These are phyloP conservation scores for Todus mexicanus DNA, from an alignment of 2,797 vertebrate species.

Conservation along the genomic window DNA sequence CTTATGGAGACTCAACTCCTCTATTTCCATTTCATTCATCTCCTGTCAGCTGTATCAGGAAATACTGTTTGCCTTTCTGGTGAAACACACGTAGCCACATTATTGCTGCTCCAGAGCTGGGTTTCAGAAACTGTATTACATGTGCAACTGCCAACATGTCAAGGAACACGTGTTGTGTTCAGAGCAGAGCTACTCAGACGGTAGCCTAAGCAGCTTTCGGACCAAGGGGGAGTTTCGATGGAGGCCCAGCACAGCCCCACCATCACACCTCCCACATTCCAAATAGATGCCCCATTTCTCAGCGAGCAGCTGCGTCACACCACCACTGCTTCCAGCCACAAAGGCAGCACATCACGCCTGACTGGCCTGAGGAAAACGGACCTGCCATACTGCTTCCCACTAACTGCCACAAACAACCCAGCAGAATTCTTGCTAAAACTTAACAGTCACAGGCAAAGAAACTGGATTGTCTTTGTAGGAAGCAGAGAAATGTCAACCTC, in stretches of 20 bases:
- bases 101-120: not conserved
- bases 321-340: not conserved
- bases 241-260: not conserved
- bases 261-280: not conserved
- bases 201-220: not conserved
- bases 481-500: not conserved
- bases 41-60: not conserved
- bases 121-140: not conserved
- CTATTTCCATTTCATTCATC: not conserved
- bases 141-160: not conserved
- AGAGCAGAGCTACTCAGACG: not conserved
- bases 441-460: not conserved
- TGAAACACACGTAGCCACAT: not conserved
- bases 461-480: not conserved
- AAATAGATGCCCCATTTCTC: not conserved
- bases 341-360: not conserved
- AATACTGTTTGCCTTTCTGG: not conserved
- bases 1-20: not conserved
- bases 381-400: not conserved
- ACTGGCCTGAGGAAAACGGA: not conserved
- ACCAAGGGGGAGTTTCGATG: not conserved
- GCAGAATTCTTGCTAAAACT: not conserved
- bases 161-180: fast-evolving
- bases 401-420: not conserved
- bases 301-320: not conserved